Evolutionary conservation across 2,113 vertebrate genomes (phyloP).

Genomic region (Eulemur macaco): DNA sequence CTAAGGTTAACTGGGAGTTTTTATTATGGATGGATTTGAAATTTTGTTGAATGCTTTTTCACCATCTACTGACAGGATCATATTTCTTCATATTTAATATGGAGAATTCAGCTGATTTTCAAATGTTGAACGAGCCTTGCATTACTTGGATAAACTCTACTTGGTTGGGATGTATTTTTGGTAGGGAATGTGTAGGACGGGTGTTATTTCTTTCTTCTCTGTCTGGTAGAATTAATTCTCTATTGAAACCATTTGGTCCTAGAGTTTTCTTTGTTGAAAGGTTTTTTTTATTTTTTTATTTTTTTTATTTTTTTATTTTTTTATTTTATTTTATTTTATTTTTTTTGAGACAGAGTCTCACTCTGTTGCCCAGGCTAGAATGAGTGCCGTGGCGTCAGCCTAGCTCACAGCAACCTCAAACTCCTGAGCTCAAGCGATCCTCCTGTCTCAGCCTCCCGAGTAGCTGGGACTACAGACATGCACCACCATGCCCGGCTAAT

Average conservation of each 20-base stretch:
- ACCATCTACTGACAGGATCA: neutral
- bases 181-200: neutral
- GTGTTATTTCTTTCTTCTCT: neutral
- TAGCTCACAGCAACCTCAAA: too few relatives aligned
- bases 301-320: too few relatives aligned
- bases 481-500: too few relatives aligned
- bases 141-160: neutral
- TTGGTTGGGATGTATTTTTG: neutral
- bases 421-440: too few relatives aligned
- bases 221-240: conserved; percentile 9
- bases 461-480: too few relatives aligned
- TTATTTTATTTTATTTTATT: too few relatives aligned
- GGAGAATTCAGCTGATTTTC: neutral
- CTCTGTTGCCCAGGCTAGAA: too few relatives aligned
- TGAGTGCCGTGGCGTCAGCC: too few relatives aligned
- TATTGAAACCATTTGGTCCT: neutral
- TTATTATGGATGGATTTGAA: neutral
- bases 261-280: conserved; percentile 5
- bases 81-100: conserved; percentile 3
- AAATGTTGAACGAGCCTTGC: neutral
- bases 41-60: conserved; percentile 15
- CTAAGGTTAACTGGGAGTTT: neutral
- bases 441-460: too few relatives aligned
- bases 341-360: too few relatives aligned
- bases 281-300: neutral